Base-by-base conservation (phyloP, 2,113 vertebrate genomes). In the Chaetura pelagica region DNA sequence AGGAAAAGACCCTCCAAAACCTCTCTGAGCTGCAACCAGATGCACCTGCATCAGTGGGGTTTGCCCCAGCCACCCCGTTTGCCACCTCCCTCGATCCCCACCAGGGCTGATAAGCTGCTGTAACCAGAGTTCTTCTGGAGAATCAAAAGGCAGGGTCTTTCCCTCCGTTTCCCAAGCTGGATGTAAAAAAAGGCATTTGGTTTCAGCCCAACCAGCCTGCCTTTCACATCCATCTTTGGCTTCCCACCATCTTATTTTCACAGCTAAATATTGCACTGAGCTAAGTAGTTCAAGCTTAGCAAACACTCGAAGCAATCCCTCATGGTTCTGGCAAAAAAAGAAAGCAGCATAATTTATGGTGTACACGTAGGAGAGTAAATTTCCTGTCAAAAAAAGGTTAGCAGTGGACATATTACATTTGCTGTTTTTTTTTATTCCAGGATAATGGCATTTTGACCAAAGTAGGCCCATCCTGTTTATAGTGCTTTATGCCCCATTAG, bases 401-500 rank as follows among this genome's bases (percentile, higher is more conserved):
- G 97, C 96, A 97, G 94, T 98, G 98, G 98, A 98, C 98, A 97
- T 98, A 98, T 99, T 98, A 98, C 97, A 98, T 98, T 98, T 98
- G 96, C 97, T 97, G 97, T 97, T 98, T 98, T 49, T 49, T 49
- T 98, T 98, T 98, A 98, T 98, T 98, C 97, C 96, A 96, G 98
- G 98, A 99, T 99, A 99, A 99, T 98, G 98, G 98, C 97, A 98
- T 98, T 98, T 98, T 98, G 98, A 96, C 97, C 98, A 98, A 98
- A 97, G 97, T 97, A 98, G 98, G 93, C 97, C 94, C 49, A 42
- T 97, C 97, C 97, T 97, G 96, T 98, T 98, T 98, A 97, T 97
- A 97, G 97, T 93, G 95, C 98, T 99, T 98, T 99, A 98, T 99
- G 98, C 99, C 98, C 99, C 99, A 99, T 99, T 99, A 99, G 98